Conservation (phyloP, 2,113 vertebrate genomes). For the Psittacula cyanocephala region DNA sequence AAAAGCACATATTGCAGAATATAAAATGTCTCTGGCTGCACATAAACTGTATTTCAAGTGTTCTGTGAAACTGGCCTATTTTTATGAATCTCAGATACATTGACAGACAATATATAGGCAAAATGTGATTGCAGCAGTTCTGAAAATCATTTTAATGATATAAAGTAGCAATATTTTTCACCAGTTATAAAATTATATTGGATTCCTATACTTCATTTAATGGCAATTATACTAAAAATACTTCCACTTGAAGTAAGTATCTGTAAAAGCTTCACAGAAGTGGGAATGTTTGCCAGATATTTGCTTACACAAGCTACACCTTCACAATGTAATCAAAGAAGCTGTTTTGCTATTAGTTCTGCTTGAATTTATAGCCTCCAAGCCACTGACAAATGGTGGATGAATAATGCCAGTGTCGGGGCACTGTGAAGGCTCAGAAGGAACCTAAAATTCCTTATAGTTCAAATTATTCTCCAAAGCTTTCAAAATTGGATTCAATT, state of each 20-base stretch:
- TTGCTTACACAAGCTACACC: slow-evolving; percentile 52
- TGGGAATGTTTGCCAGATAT: slow-evolving; percentile 5
- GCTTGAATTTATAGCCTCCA: slow-evolving; percentile 10
- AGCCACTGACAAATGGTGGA: not conserved
- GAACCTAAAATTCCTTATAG: slow-evolving; percentile 1
- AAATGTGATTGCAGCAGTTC: not conserved
- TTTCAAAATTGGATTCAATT: slow-evolving; percentile 38
- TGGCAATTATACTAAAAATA: slow-evolving; percentile 44
- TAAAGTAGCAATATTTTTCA: slow-evolving; percentile 44
- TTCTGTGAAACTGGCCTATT: not conserved
- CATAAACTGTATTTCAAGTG: not conserved
- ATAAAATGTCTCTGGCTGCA: slow-evolving; percentile 19
- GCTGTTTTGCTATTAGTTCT: slow-evolving; percentile 48
- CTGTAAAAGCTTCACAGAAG: not conserved
- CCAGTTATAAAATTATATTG: slow-evolving; percentile 31
- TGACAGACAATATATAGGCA: slow-evolving; percentile 2
- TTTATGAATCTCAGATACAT: slow-evolving; percentile 5
- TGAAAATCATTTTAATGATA: slow-evolving; percentile 23
- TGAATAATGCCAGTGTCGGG: slow-evolving; percentile 11
- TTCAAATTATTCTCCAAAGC: slow-evolving; percentile 35
- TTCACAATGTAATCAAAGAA: slow-evolving; percentile 17
- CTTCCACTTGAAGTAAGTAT: slow-evolving; percentile 26
- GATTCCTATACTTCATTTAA: slow-evolving; percentile 48
- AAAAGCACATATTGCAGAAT: not conserved
- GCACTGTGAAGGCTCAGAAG: not conserved